phyloP scores from a whole-genome alignment of 2,888 invertebrate species.

The Philonicus albiceps region DNA sequence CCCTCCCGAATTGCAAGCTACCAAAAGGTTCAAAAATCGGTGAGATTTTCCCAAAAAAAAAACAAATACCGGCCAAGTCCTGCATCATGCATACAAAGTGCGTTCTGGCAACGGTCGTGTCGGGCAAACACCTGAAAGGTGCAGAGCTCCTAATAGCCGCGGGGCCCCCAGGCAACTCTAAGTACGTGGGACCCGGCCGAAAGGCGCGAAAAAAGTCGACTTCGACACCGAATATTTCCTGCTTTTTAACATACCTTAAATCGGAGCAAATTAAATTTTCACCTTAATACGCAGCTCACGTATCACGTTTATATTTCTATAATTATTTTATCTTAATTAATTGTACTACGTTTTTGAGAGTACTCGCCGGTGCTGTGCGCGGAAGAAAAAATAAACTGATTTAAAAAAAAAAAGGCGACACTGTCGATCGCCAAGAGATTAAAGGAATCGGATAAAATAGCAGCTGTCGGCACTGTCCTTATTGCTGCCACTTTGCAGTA shows the following conservation, averaged over 20 bases:
- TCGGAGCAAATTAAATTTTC: conserved; percentile 32
- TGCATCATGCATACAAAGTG: conserved; percentile 10
- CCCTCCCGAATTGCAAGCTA: background rate
- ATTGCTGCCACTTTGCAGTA: background rate
- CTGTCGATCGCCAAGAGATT: background rate
- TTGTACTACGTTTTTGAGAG: conserved; percentile 20
- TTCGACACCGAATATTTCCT: conserved; percentile 1
- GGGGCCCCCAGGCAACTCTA: background rate
- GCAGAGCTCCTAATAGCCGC: background rate
- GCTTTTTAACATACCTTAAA: conserved; percentile 21
- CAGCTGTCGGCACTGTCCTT: conserved; percentile 28
- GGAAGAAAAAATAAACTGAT: background rate
- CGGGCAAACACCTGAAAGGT: background rate
- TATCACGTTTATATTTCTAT: conserved; percentile 39
- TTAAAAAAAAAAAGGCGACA: background rate
- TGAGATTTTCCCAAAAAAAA: background rate
- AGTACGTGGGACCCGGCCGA: conserved; percentile 15
- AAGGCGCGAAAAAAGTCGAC: background rate
- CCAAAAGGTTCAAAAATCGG: background rate
- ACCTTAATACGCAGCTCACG: conserved; percentile 32
- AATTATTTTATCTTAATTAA: conserved; percentile 41
- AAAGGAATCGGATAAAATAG: conserved; percentile 36
- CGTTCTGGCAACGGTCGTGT: background rate
- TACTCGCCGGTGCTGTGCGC: background rate
- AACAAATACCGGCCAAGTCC: background rate